Evolutionary conservation across 2,113 vertebrate genomes (phyloP).

Genomic region (Psettodes erumei): DNA sequence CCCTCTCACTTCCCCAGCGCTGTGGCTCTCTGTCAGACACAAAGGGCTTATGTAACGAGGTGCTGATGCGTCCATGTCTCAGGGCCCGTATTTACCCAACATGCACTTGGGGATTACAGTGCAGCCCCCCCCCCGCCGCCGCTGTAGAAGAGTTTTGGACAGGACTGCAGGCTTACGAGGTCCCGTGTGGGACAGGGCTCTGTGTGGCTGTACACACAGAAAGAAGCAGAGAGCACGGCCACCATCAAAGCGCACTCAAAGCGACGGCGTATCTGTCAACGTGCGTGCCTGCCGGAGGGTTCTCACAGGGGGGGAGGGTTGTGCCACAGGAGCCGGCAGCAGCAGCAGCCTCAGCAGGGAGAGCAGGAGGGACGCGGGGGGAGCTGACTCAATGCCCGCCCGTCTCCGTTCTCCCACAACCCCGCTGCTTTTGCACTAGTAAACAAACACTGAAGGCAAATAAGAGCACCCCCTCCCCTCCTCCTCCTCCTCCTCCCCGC

Average conservation of each 20-base stretch:
- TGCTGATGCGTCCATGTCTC: slow-evolving; percentile 49
- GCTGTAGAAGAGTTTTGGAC: slow-evolving; percentile 11
- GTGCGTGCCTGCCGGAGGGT: slow-evolving; percentile 31
- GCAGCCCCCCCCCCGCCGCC: slow-evolving; percentile 16
- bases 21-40: slow-evolving; percentile 41
- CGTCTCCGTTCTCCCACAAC: slow-evolving; percentile 40
- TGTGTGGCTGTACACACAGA: too few species aligned
- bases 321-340: slow-evolving; percentile 40
- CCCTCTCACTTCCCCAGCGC: background rate
- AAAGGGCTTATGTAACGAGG: slow-evolving; percentile 58
- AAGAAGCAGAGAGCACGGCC: background rate
- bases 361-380: slow-evolving; percentile 18
- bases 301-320: slow-evolving; percentile 39
- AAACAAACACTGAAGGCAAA: slow-evolving; percentile 64
- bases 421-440: slow-evolving; percentile 51
- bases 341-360: slow-evolving; percentile 45
- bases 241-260: background rate
- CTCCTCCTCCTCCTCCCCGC: background rate
- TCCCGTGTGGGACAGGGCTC: background rate
- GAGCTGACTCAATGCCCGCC: slow-evolving; percentile 59
- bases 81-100: slow-evolving; percentile 49
- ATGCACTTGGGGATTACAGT: slow-evolving; percentile 43
- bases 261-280: background rate
- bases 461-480: slow-evolving; percentile 13
- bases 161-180: slow-evolving; percentile 9